These are phyloP conservation scores for Chlamydotis undulata DNA, from an alignment of 2,113 vertebrate species.

Conservation along the genomic window DNA sequence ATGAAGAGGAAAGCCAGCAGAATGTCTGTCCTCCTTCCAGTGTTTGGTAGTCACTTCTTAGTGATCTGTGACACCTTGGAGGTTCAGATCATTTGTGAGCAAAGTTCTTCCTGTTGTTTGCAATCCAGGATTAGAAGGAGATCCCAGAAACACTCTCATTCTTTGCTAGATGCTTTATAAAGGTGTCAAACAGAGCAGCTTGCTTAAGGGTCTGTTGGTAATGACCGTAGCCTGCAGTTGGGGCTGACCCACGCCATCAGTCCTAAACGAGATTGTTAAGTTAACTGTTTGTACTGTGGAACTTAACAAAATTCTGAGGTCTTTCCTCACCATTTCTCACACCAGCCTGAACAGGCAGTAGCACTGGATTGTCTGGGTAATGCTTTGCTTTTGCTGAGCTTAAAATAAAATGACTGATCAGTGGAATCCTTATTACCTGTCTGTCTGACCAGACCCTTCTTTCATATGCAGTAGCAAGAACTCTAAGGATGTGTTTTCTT, in stretches of 20 bases:
- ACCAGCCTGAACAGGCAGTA: background rate
- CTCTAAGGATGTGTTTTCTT: background rate
- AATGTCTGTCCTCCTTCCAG: background rate
- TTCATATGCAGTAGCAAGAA: background rate
- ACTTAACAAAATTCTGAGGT: background rate
- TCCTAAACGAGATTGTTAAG: background rate
- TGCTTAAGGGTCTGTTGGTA: background rate
- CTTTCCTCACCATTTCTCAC: background rate
- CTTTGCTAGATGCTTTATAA: background rate
- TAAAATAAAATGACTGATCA: background rate
- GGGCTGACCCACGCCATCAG: background rate
- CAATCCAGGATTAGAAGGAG: background rate
- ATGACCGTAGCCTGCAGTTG: background rate
- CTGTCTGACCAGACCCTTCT: background rate
- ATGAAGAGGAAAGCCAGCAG: background rate
- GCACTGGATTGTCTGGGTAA: background rate
- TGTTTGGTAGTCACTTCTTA: background rate
- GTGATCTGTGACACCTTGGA: background rate
- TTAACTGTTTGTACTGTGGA: background rate
- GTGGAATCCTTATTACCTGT: background rate
- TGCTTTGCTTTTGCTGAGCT: conserved; percentile 4
- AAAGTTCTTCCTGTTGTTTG: background rate
- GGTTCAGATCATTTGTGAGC: background rate
- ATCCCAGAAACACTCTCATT: background rate
- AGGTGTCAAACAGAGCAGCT: background rate